Conservation (phyloP, 2,113 vertebrate genomes). For the Hemibagrus wyckioides region DNA sequence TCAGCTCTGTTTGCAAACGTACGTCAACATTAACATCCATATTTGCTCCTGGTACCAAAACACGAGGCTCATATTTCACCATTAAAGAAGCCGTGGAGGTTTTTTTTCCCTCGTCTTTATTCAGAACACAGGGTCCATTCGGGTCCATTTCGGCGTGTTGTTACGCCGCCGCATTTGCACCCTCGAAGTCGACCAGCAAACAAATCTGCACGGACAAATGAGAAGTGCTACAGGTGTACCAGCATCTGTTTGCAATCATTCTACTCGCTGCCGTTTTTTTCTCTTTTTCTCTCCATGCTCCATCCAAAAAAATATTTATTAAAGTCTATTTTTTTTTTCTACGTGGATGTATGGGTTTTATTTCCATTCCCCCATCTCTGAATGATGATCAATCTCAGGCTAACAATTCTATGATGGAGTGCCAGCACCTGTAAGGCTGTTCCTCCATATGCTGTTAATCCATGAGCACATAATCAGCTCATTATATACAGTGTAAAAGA, state of each 20-base stretch:
- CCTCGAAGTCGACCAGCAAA: conserved; percentile 38
- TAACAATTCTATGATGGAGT: conserved; percentile 68
- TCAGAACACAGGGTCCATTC: conserved; percentile 31
- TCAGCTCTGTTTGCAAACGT: neutral
- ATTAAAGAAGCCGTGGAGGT: conserved; percentile 10
- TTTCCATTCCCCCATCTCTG: conserved; percentile 54
- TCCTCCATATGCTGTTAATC: conserved; percentile 62
- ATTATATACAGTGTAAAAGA: conserved; percentile 30
- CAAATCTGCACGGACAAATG: conserved; percentile 43
- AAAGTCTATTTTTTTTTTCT: conserved; percentile 47
- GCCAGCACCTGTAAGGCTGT: conserved; percentile 58
- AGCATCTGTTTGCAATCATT: conserved; percentile 74
- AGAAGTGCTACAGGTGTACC: conserved; percentile 69
- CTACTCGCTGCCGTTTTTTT: conserved; percentile 42
- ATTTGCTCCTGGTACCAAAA: neutral
- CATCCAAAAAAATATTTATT: conserved; percentile 57
- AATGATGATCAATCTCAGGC: conserved; percentile 70
- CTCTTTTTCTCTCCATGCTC: conserved; percentile 44
- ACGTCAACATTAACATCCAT: neutral
- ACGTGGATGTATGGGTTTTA: conserved; percentile 43
- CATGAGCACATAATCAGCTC: conserved; percentile 37
- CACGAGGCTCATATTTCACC: conserved; percentile 42
- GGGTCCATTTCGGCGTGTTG: conserved; percentile 39
- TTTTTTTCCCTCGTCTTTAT: conserved; percentile 25
- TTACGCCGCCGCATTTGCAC: conserved; percentile 40